phyloP scores from a whole-genome alignment of 2,888 invertebrate genomes.

The Oscheius sp. region DNA sequence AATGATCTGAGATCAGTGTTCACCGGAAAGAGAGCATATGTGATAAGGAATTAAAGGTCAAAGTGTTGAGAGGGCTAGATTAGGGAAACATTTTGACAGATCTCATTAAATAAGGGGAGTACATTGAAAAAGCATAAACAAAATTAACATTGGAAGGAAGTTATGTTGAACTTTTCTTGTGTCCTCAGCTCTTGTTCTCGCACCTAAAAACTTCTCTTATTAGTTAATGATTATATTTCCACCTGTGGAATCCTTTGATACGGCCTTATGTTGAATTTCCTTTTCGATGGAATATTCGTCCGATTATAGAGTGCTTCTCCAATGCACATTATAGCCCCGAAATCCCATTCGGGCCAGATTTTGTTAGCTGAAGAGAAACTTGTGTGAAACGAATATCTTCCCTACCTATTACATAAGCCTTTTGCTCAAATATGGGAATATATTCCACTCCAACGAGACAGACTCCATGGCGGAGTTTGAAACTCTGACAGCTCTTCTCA shows the following conservation, averaged over 20 bases:
- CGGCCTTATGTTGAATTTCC: not conserved
- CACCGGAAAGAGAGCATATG: too few species aligned
- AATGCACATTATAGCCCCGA: conserved; percentile 23
- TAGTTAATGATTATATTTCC: not conserved
- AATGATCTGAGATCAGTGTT: not conserved
- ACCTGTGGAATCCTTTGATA: conserved; percentile 13
- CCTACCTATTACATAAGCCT: conserved; percentile 5
- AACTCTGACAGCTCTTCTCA: not conserved
- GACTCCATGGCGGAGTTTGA: conserved; percentile 11
- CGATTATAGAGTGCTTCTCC: conserved; percentile 17
- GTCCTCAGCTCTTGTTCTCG: not conserved
- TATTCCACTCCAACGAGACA: conserved; percentile 24
- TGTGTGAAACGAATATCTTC: not conserved
- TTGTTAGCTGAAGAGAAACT: conserved; percentile 32
- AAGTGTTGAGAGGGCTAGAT: too few species aligned
- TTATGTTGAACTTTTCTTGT: conserved; percentile 15
- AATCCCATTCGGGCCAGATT: conserved; percentile 26
- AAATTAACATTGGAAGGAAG: conserved; percentile 19
- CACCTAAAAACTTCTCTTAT: not conserved
- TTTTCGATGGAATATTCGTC: not conserved
- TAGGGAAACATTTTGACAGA: too few species aligned
- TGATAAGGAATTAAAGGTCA: too few species aligned
- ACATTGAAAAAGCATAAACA: not conserved
- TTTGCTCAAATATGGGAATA: not conserved
- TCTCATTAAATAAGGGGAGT: not conserved